phyloP scores from a whole-genome alignment of 2,888 invertebrate genomes.

The Kuschelorhynchus macadamiae region DNA sequence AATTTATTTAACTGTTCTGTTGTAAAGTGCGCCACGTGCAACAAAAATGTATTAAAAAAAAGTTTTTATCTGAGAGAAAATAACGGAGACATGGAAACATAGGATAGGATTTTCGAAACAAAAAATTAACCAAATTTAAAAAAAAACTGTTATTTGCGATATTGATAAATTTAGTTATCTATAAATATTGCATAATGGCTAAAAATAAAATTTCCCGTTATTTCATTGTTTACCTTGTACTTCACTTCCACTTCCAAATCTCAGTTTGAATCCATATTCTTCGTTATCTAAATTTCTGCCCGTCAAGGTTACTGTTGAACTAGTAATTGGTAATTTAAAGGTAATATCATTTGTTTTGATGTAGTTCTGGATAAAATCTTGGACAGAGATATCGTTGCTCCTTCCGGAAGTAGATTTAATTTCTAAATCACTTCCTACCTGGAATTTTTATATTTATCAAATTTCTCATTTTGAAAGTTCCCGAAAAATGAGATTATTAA shows the following conservation, averaged over 20 bases:
- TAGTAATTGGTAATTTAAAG: constrained; percentile 81
- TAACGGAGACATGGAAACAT: no score
- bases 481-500: no score
- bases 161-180: no score
- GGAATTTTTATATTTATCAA: not conserved
- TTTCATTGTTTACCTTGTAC: constrained; percentile 59
- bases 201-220: not conserved
- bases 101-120: no score
- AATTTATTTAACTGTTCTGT: no score
- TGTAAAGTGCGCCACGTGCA: no score
- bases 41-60: no score
- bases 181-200: not conserved
- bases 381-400: constrained; percentile 50
- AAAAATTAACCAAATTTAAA: no score
- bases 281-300: constrained; percentile 83
- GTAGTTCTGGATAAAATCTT: constrained; percentile 79
- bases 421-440: constrained; percentile 42
- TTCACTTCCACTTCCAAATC: constrained; percentile 69
- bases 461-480: no score
- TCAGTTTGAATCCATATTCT: constrained; percentile 81
- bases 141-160: no score
- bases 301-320: constrained; percentile 81
- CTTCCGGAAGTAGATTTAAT: constrained; percentile 36
- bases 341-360: constrained; percentile 83
- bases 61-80: no score